phyloP scores from a whole-genome alignment of 2,888 invertebrate species.

The Barypeithes pellucidus region DNA sequence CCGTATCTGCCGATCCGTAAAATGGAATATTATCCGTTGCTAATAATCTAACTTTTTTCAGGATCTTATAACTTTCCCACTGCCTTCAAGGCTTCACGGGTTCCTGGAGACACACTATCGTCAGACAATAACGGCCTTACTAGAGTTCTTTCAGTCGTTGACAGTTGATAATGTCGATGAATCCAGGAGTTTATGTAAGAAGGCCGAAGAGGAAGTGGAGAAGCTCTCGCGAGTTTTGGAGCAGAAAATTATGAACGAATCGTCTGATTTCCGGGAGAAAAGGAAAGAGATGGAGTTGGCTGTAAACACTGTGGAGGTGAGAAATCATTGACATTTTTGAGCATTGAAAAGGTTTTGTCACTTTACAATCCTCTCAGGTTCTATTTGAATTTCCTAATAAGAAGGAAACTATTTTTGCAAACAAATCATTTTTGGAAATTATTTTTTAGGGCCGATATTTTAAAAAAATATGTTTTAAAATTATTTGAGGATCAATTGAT shows the following conservation, averaged over 20 bases:
- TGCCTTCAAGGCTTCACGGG: slow-evolving; percentile 65
- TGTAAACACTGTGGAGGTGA: slow-evolving; percentile 78
- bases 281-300: slow-evolving; percentile 74
- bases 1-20: no score
- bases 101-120: slow-evolving; percentile 63
- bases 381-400: no score
- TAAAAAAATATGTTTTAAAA: no score
- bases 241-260: slow-evolving; percentile 65
- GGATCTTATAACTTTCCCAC: slow-evolving; percentile 63
- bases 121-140: slow-evolving; percentile 61
- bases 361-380: no score
- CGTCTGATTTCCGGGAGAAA: slow-evolving; percentile 68
- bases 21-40: no score
- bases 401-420: no score
- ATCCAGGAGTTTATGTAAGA: slow-evolving; percentile 46
- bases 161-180: slow-evolving; percentile 55
- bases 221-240: slow-evolving; percentile 68
- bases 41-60: slow-evolving; percentile 53
- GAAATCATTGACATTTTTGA: no score
- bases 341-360: no score
- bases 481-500: no score
- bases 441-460: no score
- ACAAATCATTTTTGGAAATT: no score
- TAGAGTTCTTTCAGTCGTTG: slow-evolving; percentile 61
- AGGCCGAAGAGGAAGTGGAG: slow-evolving; percentile 53